Base-by-base conservation (phyloP, 2,113 vertebrate genomes). In the Amazona vittata region DNA sequence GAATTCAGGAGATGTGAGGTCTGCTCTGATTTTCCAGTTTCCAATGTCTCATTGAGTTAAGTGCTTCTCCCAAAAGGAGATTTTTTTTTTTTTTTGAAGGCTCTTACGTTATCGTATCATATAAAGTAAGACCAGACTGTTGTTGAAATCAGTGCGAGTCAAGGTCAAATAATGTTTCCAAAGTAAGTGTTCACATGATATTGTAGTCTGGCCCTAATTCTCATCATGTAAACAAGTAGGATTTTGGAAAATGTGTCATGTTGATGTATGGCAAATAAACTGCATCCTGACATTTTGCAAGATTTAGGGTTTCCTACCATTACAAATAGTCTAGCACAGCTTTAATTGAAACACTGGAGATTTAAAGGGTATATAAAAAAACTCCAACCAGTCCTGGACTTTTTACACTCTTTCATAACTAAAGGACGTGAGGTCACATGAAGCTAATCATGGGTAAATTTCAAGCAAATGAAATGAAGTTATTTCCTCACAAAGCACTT, bases 381-480 rank as follows among this genome's bases (percentile, higher is more conserved):
- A 19, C 4, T 33, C 1, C 6, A 74, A 17, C 33, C 1, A 7
- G 15, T 28, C 46, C 24, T 39, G 82, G 70, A 63, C 62, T 37
- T 94, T 79, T 94, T 93, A 81, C 5, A 22, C 12, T 62, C 39
- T 74, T 75, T 93, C 50, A 62, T 91, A 94, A 94, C 71, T 94
- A 95, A 89, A 85, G 65, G 55, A 85, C 1, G 0, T 71, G 83
- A 92, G 59, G 67, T 90, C 73, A 85, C 31, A 90, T 67, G 88
- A 95, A 89, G 83, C 31, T 90, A 95, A 92, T 77, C 1, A 65
- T 80, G 69, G 46, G 13, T 86, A 94, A 92, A 90, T 95, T 94
- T 96, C 62, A 94, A 93, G 76, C 26, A 86, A 95, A 95, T 94
- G 9, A 91, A 94, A 95, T 64, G 7, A 95, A 94, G 86, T 96